Base-by-base conservation (phyloP, 2,797 vertebrate genomes). In the Chaenodraco wilsoni region DNA sequence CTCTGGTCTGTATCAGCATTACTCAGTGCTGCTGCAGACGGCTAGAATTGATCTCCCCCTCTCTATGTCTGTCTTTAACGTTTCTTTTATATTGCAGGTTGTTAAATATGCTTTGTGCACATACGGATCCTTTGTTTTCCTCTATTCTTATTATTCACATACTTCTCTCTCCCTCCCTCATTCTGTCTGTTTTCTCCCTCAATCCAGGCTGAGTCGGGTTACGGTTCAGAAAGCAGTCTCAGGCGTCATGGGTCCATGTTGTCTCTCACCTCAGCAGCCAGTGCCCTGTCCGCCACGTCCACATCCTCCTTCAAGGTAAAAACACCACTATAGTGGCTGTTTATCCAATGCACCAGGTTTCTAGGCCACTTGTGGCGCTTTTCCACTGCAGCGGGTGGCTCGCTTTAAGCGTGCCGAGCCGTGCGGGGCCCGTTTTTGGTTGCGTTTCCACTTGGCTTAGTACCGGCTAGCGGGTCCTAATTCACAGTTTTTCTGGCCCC, bases 171-270 rank as follows among this genome's bases (percentile, higher is more conserved):
- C 45, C 21, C 45, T 33, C 7, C 11, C 43, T 12, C 14, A 4
- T 56, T 37, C 23, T 31, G 49, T 67, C 19, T 46, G 8, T 64
- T 31, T 45, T 44, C 17, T 33, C 19, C 3, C 10, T 45, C 5
- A 2, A 23, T 68, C 43, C 27, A 99, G 98, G 96, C 96, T 13
- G 98, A 99, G 93, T 99, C 98, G 59, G 98, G 98, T 81, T 99
- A 99, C 87, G 97, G 97, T 82, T 99, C 98, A 46, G 98, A 99
- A 88, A 97, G 95, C 59, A 98, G 97, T 87, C 93, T 99, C 74
- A 96, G 97, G n/a, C 96, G 97, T 71, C 98, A 99, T 96, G 97
- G 97, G 85, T 99, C 98, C 75, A 97, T 98, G 96, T 95, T 97
- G 75, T 99, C 98, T 54, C 95, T 99, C 84, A 97, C 97, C 16